Evolutionary conservation across 2,797 vertebrate genomes (phyloP), one percentile per base, ranked within the genome.

Genomic region (Spinibarbus caldwelli): DNA sequence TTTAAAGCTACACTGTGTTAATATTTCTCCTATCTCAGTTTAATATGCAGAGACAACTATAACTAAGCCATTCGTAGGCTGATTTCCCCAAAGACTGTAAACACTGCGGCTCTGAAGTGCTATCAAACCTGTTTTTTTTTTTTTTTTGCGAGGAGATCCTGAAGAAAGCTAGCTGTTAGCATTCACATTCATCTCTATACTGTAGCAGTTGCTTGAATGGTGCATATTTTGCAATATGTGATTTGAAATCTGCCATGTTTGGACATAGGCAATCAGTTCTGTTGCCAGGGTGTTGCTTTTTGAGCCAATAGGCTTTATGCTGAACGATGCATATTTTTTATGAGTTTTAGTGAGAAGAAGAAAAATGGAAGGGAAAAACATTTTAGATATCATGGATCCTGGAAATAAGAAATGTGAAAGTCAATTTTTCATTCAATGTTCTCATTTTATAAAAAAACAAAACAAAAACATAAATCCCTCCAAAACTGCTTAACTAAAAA

Each of bases 31-130:
- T 38, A 19, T 71, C 0, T n/a, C 15, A 29, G 15, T 72, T 47
- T 72, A 72, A 47, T 47, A 29, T 72, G 43, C 43, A 72, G 43
- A 47, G n/a, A 72, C 43, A 72, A 72, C n/a, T 31, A 72, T 29
- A 72, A 72, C 43, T 47, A 47, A 72, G 43, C 43, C 43, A 72
- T 29, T 19, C 7, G 3, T 17, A 54, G 21, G 73, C 49, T 77
- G 31, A 77, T 77, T 77, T 77, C 73, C 73, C 73, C 47, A 77
- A 26, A 78, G 54, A 43, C 76, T 6, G 23, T 41, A 78, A 78
- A 62, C 72, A 76, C 19, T 36, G 47, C 0, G 0, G 11, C 3
- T 7, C 31, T 76, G 11, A 54, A 76, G 47, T 76, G 47, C 47
- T 36, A 54, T 76, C 72, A 76, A 76, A 76, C 47, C 29, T n/a